phyloP scores from a whole-genome alignment of 2,113 vertebrate species.

The Maylandia zebra region DNA sequence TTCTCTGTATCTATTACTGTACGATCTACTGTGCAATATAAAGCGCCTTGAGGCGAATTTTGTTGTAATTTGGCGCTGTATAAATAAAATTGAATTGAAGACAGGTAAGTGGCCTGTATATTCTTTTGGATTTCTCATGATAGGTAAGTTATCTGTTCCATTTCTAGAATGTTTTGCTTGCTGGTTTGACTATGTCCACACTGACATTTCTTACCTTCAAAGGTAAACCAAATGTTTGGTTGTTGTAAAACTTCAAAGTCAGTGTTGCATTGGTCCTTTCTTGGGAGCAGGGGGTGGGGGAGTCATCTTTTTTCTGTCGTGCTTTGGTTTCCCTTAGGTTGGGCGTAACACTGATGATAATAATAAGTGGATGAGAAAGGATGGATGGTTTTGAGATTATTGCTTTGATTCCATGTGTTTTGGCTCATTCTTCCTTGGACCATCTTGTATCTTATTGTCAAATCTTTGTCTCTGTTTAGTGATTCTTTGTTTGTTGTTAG shows the following conservation, averaged over 20 bases:
- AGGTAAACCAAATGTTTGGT: background rate
- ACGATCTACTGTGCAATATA: no score
- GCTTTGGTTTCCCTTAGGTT: background rate
- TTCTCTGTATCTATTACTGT: no score
- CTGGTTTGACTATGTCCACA: background rate
- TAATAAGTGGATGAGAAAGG: background rate
- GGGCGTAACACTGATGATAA: background rate
- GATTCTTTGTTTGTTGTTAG: background rate
- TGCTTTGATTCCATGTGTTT: background rate
- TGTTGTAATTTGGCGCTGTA: no score
- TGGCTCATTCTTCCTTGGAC: background rate
- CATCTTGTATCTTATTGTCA: background rate
- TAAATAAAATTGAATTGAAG: background rate
- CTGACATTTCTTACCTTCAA: background rate
- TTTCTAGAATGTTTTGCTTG: background rate
- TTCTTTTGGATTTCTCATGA: background rate
- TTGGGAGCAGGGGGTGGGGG: background rate
- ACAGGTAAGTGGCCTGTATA: background rate
- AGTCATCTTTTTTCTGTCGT: background rate
- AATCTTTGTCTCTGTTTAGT: background rate
- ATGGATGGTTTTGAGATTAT: background rate
- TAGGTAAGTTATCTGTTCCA: background rate
- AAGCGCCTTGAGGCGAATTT: no score
- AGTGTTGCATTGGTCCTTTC: background rate
- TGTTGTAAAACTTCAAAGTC: background rate